phyloP scores from a whole-genome alignment of 2,797 vertebrate species.

The Microctenopoma stevenorrisi region DNA sequence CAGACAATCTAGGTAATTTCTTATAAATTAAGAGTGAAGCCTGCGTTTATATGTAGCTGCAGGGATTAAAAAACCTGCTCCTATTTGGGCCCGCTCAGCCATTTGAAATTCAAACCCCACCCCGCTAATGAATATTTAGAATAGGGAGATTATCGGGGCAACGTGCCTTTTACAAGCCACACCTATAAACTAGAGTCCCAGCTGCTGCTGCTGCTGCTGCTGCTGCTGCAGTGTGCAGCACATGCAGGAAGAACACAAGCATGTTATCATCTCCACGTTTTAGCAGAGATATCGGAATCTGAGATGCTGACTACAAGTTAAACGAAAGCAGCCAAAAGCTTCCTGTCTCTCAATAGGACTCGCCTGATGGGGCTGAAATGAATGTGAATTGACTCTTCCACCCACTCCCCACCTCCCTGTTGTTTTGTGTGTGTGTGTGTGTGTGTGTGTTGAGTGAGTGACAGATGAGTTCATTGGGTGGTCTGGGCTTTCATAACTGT shows the following conservation, averaged over 20 bases:
- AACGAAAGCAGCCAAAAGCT: slow-evolving; percentile 29
- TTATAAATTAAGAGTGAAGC: background rate
- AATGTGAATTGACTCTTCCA: slow-evolving; percentile 63
- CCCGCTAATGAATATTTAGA: slow-evolving; percentile 68
- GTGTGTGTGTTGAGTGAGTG: slow-evolving; percentile 41
- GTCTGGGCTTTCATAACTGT: slow-evolving; percentile 31
- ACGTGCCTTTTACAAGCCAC: slow-evolving; percentile 35
- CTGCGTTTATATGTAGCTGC: slow-evolving; percentile 11
- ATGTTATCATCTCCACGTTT: background rate
- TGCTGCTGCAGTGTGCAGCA: background rate
- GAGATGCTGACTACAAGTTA: background rate
- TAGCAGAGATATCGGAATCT: background rate
- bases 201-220: background rate
- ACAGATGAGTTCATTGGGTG: slow-evolving; percentile 67
- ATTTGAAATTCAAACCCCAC: slow-evolving; percentile 53
- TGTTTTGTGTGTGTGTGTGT: slow-evolving; percentile 38
- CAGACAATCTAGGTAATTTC: no score
- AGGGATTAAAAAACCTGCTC: slow-evolving; percentile 18
- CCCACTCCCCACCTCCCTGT: slow-evolving; percentile 56
- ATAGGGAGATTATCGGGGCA: background rate
- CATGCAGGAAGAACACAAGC: background rate
- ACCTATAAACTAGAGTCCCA: slow-evolving; percentile 7
- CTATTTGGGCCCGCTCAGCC: slow-evolving; percentile 61
- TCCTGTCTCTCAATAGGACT: slow-evolving; percentile 46
- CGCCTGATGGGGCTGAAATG: slow-evolving; percentile 46